phyloP scores from a whole-genome alignment of 1,140 invertebrate species.

The Dryas iulia region DNA sequence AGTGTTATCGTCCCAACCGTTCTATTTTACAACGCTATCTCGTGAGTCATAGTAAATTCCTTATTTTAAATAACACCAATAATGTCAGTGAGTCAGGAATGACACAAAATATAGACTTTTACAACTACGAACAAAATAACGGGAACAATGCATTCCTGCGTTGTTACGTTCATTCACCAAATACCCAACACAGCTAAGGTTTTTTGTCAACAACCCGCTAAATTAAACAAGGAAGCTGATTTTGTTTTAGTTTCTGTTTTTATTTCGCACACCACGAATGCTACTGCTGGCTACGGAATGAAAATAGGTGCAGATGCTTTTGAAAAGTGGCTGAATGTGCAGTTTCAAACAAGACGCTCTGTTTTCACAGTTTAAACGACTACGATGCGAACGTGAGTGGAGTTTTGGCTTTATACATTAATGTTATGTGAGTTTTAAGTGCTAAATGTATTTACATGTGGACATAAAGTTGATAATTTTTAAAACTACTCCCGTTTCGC shows the following conservation, averaged over 20 bases:
- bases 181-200: constrained; percentile 60
- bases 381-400: constrained; percentile 21
- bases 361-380: constrained; percentile 35
- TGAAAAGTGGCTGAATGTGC: constrained; percentile 40
- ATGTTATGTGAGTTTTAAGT: constrained; percentile 18
- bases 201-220: constrained; percentile 72
- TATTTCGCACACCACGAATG: constrained; percentile 35
- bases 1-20: neutral
- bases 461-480: constrained; percentile 1
- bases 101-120: constrained; percentile 60
- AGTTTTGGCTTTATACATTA: constrained; percentile 30
- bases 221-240: constrained; percentile 74
- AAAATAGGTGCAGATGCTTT: constrained; percentile 40
- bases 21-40: constrained; percentile 14
- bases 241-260: constrained; percentile 64
- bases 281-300: constrained; percentile 24
- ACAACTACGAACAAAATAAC: constrained; percentile 57
- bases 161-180: constrained; percentile 69
- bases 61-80: constrained; percentile 47
- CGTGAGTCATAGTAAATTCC: constrained; percentile 44
- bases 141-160: constrained; percentile 72
- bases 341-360: constrained; percentile 39
- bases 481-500: neutral
- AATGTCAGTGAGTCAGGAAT: constrained; percentile 54
- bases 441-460: constrained; percentile 17